Percentiles rank a stretch among this genome's conserved stretches.
These are phyloP conservation scores for Melanotaenia duboulayi DNA, from an alignment of 2,113 vertebrate species.

Conservation along the genomic window DNA sequence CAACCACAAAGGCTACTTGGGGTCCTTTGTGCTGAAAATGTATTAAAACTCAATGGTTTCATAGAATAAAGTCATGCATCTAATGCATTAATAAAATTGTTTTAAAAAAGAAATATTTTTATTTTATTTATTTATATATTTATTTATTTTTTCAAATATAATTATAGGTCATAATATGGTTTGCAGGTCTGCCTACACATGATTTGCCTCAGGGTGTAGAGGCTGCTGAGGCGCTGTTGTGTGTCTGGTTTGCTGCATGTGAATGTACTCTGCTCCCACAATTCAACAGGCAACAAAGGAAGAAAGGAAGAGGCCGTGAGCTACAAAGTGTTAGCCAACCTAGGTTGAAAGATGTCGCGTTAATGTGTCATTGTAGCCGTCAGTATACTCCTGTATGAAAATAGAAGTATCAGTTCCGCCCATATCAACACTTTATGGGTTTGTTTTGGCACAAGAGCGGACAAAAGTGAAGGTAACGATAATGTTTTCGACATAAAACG, in stretches of 20 bases:
- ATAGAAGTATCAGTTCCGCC: slow-evolving; percentile 4
- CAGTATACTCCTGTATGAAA: slow-evolving; percentile 1
- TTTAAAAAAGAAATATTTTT: too few relatives aligned
- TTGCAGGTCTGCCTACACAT: not conserved
- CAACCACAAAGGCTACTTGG: too few relatives aligned
- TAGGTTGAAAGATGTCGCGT: slow-evolving; percentile 48
- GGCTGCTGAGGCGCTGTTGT: slow-evolving; percentile 21
- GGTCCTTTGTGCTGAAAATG: too few relatives aligned
- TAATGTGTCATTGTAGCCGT: slow-evolving; percentile 24
- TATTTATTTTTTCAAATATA: too few relatives aligned
- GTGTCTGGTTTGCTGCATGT: slow-evolving; percentile 65
- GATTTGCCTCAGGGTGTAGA: slow-evolving; percentile 19
- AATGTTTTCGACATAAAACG: slow-evolving; percentile 60
- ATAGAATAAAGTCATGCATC: too few relatives aligned
- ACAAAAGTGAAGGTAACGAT: slow-evolving; percentile 30
- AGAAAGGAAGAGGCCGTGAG: slow-evolving; percentile 78
- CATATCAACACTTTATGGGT: not conserved
- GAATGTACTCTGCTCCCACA: slow-evolving; percentile 72
- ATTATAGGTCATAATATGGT: too few relatives aligned
- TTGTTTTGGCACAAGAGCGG: not conserved
- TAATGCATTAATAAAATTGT: too few relatives aligned
- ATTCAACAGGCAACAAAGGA: slow-evolving; percentile 86
- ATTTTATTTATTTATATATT: too few relatives aligned
- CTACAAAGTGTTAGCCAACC: slow-evolving; percentile 72
- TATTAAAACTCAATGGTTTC: too few relatives aligned